These are phyloP conservation scores for Cercocebus atys DNA, from an alignment of 2,113 vertebrate species.

Conservation along the genomic window DNA sequence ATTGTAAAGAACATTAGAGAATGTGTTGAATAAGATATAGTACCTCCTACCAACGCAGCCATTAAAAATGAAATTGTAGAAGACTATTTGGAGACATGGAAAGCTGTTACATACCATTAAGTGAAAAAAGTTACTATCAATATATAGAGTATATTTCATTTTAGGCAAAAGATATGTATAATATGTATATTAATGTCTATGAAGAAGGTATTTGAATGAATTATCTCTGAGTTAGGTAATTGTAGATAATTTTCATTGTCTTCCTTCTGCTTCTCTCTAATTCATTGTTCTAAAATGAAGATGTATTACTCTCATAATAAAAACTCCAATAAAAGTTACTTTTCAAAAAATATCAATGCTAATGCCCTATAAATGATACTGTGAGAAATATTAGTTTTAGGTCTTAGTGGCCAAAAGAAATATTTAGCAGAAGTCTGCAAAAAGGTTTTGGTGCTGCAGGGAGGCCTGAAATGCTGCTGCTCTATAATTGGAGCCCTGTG, in stretches of 20 bases:
- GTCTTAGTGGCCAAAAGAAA: neutral
- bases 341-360: neutral
- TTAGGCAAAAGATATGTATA: neutral
- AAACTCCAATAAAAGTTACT: conserved; percentile 2
- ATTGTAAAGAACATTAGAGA: neutral
- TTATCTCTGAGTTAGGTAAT: neutral
- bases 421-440: neutral
- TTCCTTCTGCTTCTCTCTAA: neutral
- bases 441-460: neutral
- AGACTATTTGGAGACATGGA: neutral
- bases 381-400: neutral
- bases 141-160: neutral
- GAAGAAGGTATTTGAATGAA: neutral
- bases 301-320: neutral
- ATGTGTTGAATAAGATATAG: neutral
- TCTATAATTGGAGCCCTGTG: neutral
- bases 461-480: neutral
- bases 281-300: neutral
- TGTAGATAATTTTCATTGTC: neutral
- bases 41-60: neutral
- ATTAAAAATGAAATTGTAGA: neutral
- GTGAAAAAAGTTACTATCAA: neutral
- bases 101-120: neutral
- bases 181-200: neutral
- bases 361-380: neutral